Evolutionary conservation across 2,888 invertebrate genomes (phyloP).

Genomic region (Andricus curvator): DNA sequence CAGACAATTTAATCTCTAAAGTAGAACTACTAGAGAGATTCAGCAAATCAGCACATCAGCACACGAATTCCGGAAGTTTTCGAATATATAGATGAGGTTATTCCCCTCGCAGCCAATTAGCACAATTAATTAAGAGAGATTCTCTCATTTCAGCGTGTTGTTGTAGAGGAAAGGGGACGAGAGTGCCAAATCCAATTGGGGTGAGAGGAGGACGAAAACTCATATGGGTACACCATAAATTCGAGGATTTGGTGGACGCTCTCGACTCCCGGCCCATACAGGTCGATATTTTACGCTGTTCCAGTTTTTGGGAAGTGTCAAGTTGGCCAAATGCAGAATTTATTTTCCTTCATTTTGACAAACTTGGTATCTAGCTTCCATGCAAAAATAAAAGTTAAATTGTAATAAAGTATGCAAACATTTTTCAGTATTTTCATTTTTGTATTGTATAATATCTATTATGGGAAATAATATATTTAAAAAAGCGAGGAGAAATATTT

Average conservation of each 20-base stretch:
- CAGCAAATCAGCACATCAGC: neutral
- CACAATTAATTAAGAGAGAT: constrained; percentile 1
- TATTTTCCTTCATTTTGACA: neutral
- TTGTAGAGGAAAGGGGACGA: constrained; percentile 5
- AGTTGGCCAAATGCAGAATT: neutral
- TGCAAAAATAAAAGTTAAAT: neutral
- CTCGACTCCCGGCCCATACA: neutral
- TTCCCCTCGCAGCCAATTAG: constrained; percentile 2
- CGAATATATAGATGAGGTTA: neutral
- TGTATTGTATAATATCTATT: too few species aligned
- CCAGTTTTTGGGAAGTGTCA: neutral
- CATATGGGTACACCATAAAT: constrained; percentile 13
- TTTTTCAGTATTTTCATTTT: too few species aligned
- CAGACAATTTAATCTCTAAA: neutral
- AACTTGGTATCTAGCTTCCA: neutral
- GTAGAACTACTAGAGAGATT: neutral
- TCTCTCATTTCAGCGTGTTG: constrained; percentile 2
- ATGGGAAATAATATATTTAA: too few species aligned
- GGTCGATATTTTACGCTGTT: neutral
- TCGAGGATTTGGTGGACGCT: constrained; percentile 11
- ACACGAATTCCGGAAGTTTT: neutral
- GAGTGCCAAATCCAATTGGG: neutral
- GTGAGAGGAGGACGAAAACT: neutral
- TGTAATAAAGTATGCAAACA: neutral
- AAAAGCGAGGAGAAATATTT: too few species aligned